These are phyloP conservation scores for Drosophila suzukii DNA, from an alignment of 1,140 invertebrate genomes.

Conservation along the genomic window DNA sequence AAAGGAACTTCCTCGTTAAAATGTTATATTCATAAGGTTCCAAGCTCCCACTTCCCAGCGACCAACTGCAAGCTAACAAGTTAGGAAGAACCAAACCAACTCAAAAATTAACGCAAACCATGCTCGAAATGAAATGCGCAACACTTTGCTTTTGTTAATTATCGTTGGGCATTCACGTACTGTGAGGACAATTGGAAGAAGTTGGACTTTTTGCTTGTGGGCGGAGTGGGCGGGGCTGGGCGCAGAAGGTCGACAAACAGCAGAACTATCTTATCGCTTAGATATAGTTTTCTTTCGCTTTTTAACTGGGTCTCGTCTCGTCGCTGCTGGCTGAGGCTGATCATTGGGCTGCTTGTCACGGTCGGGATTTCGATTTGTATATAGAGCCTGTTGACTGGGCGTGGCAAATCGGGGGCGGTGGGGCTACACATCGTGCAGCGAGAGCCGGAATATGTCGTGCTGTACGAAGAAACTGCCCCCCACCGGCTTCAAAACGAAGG, in stretches of 20 bases:
- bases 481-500: slow-evolving; percentile 95
- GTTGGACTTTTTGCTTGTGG: not conserved
- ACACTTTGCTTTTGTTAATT: slow-evolving; percentile 20
- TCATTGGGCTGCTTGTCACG: slow-evolving; percentile 10
- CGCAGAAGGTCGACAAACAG: slow-evolving; percentile 7
- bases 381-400: slow-evolving; percentile 32
- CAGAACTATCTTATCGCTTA: slow-evolving; percentile 5
- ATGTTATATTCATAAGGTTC: not conserved
- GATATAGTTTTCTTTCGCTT: slow-evolving; percentile 2
- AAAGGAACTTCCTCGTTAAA: too few relatives aligned
- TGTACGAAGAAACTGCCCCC: slow-evolving; percentile 94
- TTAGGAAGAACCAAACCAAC: slow-evolving; percentile 16
- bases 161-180: slow-evolving; percentile 26
- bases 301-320: slow-evolving; percentile 4
- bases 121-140: slow-evolving; percentile 30
- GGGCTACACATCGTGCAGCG: slow-evolving; percentile 89
- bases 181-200: slow-evolving; percentile 30
- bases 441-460: slow-evolving; percentile 95
- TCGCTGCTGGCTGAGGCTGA: slow-evolving; percentile 1
- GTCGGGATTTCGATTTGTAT: slow-evolving; percentile 12
- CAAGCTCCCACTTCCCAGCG: not conserved
- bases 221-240: slow-evolving; percentile 12
- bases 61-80: not conserved
- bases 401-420: slow-evolving; percentile 7
- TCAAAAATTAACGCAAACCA: slow-evolving; percentile 44